Percentiles rank a stretch among this genome's conserved stretches.
Conservation (phyloP, 2,113 vertebrate species). For the Muntiacus reevesi region DNA sequence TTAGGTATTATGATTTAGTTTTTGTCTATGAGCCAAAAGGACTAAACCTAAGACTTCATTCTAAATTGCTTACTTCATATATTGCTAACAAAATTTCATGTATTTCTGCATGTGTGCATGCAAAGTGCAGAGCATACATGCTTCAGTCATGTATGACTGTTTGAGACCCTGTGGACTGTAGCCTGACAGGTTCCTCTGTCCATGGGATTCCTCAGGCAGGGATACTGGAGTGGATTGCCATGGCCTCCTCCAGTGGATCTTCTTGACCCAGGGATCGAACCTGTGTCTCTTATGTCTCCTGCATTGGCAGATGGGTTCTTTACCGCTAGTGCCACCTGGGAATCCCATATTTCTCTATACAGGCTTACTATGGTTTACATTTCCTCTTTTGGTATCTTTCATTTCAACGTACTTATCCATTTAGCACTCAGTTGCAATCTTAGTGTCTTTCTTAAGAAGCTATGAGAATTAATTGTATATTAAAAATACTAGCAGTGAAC, state of each 20-base stretch:
- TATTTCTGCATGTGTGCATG: background rate
- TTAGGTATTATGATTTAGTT: background rate
- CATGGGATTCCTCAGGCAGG: background rate
- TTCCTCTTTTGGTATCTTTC: background rate
- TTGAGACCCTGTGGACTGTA: background rate
- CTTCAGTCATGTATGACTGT: background rate
- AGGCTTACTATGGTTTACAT: background rate
- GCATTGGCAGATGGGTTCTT: background rate
- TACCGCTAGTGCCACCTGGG: background rate
- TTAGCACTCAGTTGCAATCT: background rate
- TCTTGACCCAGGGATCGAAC: background rate
- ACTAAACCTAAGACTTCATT: background rate
- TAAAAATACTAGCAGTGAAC: background rate
- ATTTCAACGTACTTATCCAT: background rate
- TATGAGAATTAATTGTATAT: background rate
- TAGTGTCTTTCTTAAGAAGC: background rate
- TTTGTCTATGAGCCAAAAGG: background rate
- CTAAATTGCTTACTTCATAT: background rate
- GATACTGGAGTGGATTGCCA: background rate
- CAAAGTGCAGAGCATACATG: background rate
- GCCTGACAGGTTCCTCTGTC: background rate
- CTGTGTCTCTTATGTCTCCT: background rate
- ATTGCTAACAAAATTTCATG: background rate
- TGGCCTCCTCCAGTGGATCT: background rate
- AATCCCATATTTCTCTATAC: background rate